Evolutionary conservation across 2,113 vertebrate genomes (phyloP), one percentile per base, ranked within the genome.

Genomic region (Chinchilla lanigera): DNA sequence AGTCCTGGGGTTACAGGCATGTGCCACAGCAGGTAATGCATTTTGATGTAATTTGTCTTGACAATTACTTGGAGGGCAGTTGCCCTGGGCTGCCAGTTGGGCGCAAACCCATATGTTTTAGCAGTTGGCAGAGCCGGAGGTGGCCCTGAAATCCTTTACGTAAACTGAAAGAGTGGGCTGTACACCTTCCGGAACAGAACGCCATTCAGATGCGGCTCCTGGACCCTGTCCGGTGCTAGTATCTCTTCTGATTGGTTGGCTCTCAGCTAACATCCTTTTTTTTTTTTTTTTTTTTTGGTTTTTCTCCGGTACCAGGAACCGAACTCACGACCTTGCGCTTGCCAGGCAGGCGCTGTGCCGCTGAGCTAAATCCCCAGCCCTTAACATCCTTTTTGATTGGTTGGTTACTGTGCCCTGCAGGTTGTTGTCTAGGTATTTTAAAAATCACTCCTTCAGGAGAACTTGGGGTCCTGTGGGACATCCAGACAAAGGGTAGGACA

Each of bases 81-180:
- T 33, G 35, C 56, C 90, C 56, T 41, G 63, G 75, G 90, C 77
- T 65, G 26, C 73, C 28, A 61, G 67, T 54, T 28, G 35, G 93
- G 86, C 50, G 28, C 24, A 63, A 10, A 5, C n/a, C 95, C 97
- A 96, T 97, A 97, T 97, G 97, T 78, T 78, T 83, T 77, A 93
- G 86, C 97, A 98, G 97, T 94, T 97, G 98, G 97, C 65, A 35
- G 88, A 89, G 63, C 95, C 5, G 90, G 90, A 88, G 97, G 97
- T 87, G 93, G 96, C 38, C 54, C 83, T 63, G 28, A 69, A 95
- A 61, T 80, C 87, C 67, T 90, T 80, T 61, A 61, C 26, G 28
- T 61, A 87, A 35, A 73, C 56, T 1, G 33, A 93, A 58, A 12
- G 14, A 78, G 86, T 85, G 80, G 80, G 83, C 80, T 69, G 96